phyloP scores from a whole-genome alignment of 1,140 invertebrate genomes.

The Drosophila willistoni region DNA sequence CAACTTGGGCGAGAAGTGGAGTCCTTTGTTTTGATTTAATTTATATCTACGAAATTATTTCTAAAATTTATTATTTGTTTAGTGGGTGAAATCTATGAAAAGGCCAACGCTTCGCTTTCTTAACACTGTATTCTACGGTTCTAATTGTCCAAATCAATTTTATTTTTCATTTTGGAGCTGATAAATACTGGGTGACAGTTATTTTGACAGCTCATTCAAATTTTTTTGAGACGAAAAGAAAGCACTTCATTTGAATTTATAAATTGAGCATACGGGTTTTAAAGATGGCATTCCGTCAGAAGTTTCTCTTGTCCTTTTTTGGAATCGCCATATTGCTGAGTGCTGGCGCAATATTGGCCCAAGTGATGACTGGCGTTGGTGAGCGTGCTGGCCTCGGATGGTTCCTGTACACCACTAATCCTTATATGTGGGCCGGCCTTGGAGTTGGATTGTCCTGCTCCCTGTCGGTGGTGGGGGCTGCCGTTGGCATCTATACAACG shows the following conservation, averaged over 20 bases:
- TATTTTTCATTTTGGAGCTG: too few species aligned
- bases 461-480: constrained; percentile 98
- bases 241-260: not conserved
- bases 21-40: too few species aligned
- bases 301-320: constrained; percentile 54
- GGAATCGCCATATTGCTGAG: constrained; percentile 83
- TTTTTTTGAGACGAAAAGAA: not conserved
- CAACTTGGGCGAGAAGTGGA: too few species aligned
- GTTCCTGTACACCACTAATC: constrained; percentile 93
- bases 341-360: constrained; percentile 86
- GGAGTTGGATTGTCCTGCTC: constrained; percentile 97
- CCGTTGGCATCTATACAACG: constrained; percentile 98
- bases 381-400: constrained; percentile 94
- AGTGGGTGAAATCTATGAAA: too few species aligned
- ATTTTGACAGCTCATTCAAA: too few species aligned
- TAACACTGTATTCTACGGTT: too few species aligned
- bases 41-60: too few species aligned
- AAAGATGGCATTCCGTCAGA: constrained; percentile 34
- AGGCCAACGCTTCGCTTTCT: too few species aligned
- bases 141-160: too few species aligned
- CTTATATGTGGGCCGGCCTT: constrained; percentile 96
- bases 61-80: too few species aligned
- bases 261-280: not conserved
- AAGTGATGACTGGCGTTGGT: constrained; percentile 92
- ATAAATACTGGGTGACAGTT: too few species aligned